A percentile compares a stretch with the other conserved stretches of the same genome.
phyloP scores from a whole-genome alignment of 2,113 vertebrate genomes.

The Rhadina sibilatrix region DNA sequence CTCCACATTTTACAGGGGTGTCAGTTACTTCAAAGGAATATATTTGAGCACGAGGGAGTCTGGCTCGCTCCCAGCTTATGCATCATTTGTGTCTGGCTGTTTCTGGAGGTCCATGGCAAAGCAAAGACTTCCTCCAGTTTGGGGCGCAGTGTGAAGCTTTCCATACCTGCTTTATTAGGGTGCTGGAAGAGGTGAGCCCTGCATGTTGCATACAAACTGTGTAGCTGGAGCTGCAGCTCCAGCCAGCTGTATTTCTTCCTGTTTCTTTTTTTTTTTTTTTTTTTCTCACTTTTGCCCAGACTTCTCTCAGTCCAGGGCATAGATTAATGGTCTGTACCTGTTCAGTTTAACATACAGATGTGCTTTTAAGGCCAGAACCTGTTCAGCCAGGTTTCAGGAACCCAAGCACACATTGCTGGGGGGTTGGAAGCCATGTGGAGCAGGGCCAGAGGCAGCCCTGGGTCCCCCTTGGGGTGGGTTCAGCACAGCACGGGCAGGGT shows the following conservation, averaged over 20 bases:
- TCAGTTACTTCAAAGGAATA: conserved; percentile 48
- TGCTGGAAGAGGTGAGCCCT: background rate
- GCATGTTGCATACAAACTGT: background rate
- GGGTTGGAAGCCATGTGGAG: background rate
- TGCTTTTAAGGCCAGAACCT: background rate
- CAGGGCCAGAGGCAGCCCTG: fast-evolving
- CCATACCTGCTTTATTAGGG: background rate
- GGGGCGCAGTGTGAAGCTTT: background rate
- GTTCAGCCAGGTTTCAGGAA: background rate
- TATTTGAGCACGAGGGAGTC: background rate
- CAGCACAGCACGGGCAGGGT: fast-evolving
- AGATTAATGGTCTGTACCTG: background rate
- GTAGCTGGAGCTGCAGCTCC: background rate
- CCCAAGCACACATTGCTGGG: fast-evolving
- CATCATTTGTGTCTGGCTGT: conserved; percentile 43
- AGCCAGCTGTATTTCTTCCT: background rate
- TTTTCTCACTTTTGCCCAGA: background rate
- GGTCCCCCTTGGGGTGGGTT: fast-evolving
- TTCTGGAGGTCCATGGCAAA: conserved; percentile 1
- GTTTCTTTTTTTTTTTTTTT: background rate
- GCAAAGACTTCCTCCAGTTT: conserved; percentile 11
- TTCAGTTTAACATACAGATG: background rate
- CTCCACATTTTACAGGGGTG: conserved; percentile 25
- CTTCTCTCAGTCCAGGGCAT: background rate
- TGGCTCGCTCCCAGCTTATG: conserved; percentile 10